Evolutionary conservation across 2,797 vertebrate genomes (phyloP).

Genomic region (Malurus leucopterus): DNA sequence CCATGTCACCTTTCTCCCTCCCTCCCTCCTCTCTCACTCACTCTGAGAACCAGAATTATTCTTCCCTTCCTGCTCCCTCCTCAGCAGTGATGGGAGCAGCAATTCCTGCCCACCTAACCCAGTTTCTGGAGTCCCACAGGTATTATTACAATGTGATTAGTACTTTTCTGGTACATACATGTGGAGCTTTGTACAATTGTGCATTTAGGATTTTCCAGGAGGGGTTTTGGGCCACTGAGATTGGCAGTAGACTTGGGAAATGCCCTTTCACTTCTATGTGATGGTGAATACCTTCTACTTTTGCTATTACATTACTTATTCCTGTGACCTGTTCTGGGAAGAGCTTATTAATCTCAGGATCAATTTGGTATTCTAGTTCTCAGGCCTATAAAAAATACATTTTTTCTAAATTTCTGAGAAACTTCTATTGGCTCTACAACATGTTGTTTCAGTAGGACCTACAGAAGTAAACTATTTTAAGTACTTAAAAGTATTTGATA

Average conservation of each 20-base stretch:
- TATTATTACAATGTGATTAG: not conserved
- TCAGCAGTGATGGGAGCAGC: not conserved
- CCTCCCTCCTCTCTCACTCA: not conserved
- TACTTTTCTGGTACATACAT: not conserved
- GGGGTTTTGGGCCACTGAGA: not conserved
- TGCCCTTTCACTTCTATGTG: rapidly evolving
- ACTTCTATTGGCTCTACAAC: not conserved
- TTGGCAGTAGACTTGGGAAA: not conserved
- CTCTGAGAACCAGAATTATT: not conserved
- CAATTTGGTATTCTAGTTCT: not conserved
- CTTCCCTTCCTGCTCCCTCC: not conserved
- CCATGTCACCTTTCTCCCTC: rapidly evolving
- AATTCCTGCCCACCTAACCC: not conserved
- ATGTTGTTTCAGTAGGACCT: not conserved
- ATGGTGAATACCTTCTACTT: not conserved
- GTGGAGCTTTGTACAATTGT: rapidly evolving
- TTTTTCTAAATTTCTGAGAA: not conserved
- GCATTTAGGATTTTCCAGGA: not conserved
- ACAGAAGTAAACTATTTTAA: not conserved
- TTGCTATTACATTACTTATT: not conserved
- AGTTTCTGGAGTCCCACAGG: not conserved
- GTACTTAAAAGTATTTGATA: not conserved
- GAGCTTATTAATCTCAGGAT: not conserved
- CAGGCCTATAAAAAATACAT: not conserved
- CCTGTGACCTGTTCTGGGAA: not conserved